Evolutionary conservation across 1,140 invertebrate genomes (phyloP).

Genomic region (Globodera ellingtonae): DNA sequence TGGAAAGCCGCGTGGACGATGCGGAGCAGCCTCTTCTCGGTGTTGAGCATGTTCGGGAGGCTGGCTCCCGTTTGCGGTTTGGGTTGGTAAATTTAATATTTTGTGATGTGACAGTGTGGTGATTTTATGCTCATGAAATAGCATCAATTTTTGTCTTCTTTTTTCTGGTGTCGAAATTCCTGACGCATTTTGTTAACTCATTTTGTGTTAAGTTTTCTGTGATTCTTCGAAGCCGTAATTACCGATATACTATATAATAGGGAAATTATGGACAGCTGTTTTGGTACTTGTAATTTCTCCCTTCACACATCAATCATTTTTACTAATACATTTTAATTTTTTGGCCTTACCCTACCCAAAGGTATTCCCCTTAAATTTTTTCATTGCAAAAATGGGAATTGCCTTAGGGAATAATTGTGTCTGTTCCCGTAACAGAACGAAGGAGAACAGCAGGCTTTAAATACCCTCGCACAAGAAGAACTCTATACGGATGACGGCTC

Average conservation of each 20-base stretch:
- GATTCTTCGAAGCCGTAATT: too few species aligned
- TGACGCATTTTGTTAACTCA: too few species aligned
- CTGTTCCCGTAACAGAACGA: constrained; percentile 40
- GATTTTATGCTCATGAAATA: not conserved
- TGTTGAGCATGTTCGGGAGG: not conserved
- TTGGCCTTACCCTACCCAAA: too few species aligned
- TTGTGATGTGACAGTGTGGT: not conserved
- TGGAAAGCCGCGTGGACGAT: not conserved
- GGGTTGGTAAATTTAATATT: not conserved
- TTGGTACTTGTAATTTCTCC: too few species aligned
- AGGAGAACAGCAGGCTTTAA: constrained; percentile 55
- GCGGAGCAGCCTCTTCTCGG: not conserved
- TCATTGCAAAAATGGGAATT: too few species aligned
- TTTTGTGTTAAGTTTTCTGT: too few species aligned
- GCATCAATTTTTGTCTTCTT: not conserved
- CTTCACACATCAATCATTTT: too few species aligned
- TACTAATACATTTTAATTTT: too few species aligned
- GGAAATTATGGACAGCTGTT: too few species aligned
- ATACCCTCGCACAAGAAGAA: constrained; percentile 52
- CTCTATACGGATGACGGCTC: constrained; percentile 40
- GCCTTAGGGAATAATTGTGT: not conserved
- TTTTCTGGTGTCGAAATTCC: too few species aligned
- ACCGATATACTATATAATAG: too few species aligned
- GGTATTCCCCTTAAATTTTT: too few species aligned
- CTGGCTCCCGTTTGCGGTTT: not conserved